These are phyloP conservation scores for Gymnodraco acuticeps DNA, from an alignment of 2,797 vertebrate species.

Conservation along the genomic window DNA sequence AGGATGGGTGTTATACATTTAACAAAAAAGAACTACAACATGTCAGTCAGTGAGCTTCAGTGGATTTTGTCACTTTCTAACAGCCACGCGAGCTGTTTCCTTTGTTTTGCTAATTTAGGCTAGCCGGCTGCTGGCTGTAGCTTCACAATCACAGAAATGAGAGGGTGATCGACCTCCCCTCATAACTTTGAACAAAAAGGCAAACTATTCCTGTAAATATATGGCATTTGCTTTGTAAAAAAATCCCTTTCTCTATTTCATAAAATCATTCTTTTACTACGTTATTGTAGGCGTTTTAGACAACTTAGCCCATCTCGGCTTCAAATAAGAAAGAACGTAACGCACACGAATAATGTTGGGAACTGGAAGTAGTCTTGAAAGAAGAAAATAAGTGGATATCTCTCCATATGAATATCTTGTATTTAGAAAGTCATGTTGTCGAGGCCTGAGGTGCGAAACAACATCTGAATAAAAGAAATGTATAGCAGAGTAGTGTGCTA, in stretches of 20 bases:
- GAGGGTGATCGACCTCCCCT: not conserved
- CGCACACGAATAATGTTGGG: too few species aligned
- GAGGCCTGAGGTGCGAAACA: too few species aligned
- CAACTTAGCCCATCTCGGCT: not conserved
- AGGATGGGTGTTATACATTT: not conserved
- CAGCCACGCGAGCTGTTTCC: too few species aligned
- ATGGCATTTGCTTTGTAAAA: not conserved
- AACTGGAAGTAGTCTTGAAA: too few species aligned
- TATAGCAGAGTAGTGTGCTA: too few species aligned
- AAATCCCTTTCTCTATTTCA: not conserved
- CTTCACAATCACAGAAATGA: not conserved
- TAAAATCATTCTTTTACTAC: too few species aligned
- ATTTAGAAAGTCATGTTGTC: too few species aligned
- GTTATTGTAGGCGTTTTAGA: not conserved
- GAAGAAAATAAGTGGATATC: too few species aligned
- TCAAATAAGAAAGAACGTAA: too few species aligned
- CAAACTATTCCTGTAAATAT: not conserved
- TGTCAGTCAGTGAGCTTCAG: not conserved
- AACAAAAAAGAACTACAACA: not conserved
- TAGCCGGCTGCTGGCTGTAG: not conserved
- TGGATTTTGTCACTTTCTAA: too few species aligned
- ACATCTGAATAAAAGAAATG: too few species aligned
- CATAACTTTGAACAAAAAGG: not conserved
- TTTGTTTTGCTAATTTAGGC: not conserved
- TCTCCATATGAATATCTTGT: too few species aligned